Base-by-base conservation (phyloP, 2,888 invertebrate genomes). In the Bombylius major region DNA sequence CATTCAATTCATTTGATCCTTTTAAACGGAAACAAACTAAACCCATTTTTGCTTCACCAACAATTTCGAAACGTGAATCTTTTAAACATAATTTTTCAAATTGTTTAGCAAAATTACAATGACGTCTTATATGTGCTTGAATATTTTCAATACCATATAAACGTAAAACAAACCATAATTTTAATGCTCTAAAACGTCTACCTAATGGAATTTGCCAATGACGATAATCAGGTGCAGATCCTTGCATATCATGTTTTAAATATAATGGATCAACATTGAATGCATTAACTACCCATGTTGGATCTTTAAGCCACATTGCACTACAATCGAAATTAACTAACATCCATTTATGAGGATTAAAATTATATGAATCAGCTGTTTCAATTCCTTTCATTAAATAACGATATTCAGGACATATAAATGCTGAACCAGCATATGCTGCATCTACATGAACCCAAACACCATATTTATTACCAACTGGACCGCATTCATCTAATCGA, bases 281-380 rank as follows among this genome's bases (percentile, higher is more conserved):
- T 0, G 98, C 96, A 66, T 94, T 88, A 0, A 96, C 89, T 55
- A 99, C 82, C 79, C 90, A 89, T 51, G 86, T 82, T 60, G 91
- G 90, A 67, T 91, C 84, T 67, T 89, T 91, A 5, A 92, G 77
- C 98, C 98, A 99, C 89, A 99, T 88, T 0, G 97, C 87, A 12
- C 98, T 98, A 70, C 98, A 99, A 74, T 99, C 99, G 66, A 98
- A 99, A 73, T 95, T 98, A n/a, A 98, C 93, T 63, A 98, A 75
- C 82, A 99, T 78, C 98, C 98, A 99, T 75, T 99, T 99, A 75
- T 98, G 98, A 0, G 99, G 98, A 71, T 99, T 99, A 69, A 98
- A 96, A 74, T 98, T 97, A 72, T 98, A 96, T 0, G 97, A 98
- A 67, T 95, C 90, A 0, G 94, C 96, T 58, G 82, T 81, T 73